Evolutionary conservation across 1,140 invertebrate genomes (phyloP).

Genomic region (Pseudobourletiella spinata): DNA sequence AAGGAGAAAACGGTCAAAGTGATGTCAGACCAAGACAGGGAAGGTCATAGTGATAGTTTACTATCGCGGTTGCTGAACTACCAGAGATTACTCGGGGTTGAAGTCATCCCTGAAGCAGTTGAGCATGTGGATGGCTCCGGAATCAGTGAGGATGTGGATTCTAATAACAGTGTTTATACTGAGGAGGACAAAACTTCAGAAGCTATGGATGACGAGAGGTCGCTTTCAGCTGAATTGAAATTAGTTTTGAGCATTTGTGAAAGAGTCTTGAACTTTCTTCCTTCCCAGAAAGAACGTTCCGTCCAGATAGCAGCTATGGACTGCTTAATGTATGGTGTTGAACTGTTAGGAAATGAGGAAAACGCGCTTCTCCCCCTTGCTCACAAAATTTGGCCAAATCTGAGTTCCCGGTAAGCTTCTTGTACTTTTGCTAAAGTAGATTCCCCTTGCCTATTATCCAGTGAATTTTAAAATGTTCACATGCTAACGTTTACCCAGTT

Average conservation of each 20-base stretch:
- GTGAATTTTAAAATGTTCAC: neutral
- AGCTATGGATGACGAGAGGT: conserved; percentile 36
- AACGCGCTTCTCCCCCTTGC: conserved; percentile 24
- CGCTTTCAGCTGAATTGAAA: conserved; percentile 12
- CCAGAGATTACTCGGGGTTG: conserved; percentile 10
- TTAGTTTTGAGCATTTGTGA: conserved; percentile 26
- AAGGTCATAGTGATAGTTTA: neutral
- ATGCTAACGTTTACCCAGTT: neutral
- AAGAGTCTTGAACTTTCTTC: conserved; percentile 26
- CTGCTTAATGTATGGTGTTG: conserved; percentile 31
- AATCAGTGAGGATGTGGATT: conserved; percentile 36
- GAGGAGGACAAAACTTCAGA: conserved; percentile 36
- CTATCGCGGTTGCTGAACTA: neutral
- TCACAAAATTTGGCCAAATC: conserved; percentile 29
- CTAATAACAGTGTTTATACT: conserved; percentile 38
- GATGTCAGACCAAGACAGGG: neutral
- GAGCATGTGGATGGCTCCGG: conserved; percentile 25
- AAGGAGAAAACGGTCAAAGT: neutral
- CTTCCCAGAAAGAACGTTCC: conserved; percentile 4
- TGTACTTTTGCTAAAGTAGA: too few relatives aligned
- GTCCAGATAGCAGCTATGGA: conserved; percentile 28
- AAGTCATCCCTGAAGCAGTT: neutral
- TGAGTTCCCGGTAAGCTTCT: conserved; percentile 23
- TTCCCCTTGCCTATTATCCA: neutral
- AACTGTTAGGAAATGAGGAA: conserved; percentile 15